These are phyloP conservation scores for Drosophila equinoxialis DNA, from an alignment of 1,140 invertebrate species.

Conservation along the genomic window DNA sequence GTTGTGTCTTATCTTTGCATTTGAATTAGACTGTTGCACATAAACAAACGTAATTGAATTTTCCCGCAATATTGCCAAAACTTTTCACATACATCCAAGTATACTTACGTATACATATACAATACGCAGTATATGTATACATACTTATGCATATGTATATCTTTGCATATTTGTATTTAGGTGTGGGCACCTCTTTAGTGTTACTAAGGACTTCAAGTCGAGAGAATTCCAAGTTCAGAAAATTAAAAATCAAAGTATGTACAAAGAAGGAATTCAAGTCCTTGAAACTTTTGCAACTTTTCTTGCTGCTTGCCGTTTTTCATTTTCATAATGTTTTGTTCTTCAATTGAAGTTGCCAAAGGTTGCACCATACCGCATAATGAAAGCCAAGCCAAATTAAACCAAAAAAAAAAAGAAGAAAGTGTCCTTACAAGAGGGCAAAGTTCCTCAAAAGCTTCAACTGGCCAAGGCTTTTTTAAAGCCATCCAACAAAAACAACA, in stretches of 20 bases:
- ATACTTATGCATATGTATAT: neutral
- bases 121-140: neutral
- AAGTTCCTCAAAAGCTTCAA: constrained; percentile 11
- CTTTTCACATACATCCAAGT: constrained; percentile 3
- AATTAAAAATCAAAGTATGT: constrained; percentile 9
- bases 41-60: constrained; percentile 77
- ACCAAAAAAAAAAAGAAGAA: neutral
- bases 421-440: constrained; percentile 19
- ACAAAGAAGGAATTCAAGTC: neutral
- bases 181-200: neutral
- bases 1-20: constrained; percentile 76
- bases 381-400: constrained; percentile 32
- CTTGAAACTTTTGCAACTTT: constrained; percentile 2
- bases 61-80: constrained; percentile 38
- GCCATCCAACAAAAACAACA: constrained; percentile 1
- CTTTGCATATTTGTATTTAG: neutral
- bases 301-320: neutral
- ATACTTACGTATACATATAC: neutral
- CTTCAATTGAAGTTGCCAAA: constrained; percentile 14
- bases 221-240: neutral
- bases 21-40: constrained; percentile 65
- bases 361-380: neutral
- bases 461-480: constrained; percentile 15
- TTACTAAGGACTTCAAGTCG: neutral
- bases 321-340: constrained; percentile 10